Base-by-base conservation (phyloP, 1,140 invertebrate genomes). In the Ericerus pela region DNA sequence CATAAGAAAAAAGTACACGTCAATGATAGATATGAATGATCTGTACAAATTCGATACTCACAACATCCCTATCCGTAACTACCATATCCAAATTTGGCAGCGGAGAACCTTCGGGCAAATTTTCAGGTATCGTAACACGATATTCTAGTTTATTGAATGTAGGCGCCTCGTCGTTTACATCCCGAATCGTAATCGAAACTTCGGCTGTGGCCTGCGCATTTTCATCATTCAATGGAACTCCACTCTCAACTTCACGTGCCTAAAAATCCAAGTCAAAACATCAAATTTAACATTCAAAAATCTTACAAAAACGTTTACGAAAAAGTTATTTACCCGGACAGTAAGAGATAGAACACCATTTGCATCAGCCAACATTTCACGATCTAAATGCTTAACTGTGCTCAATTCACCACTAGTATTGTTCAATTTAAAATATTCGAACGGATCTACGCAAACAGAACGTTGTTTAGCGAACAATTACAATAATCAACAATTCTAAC, bases 111-210 rank as follows among this genome's bases (percentile, higher is more conserved):
- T 81, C 73, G 0, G 82, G 78, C 2, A 88, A 79, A 63, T 88
- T 89, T 67, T 94, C 89, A 0, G 81, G 78, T 56, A 92, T 79
- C 41, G 79, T 78, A 6, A 89, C 83, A 36, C 72, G 76, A 68
- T 89, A 92, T 65, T 91, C 87, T 30, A 80, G 75, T 33, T 76
- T 73, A 70, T 86, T 86, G 68, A 89, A 89, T 14, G 73, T 71
- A 0, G 93, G 94, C 0, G 90, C 80, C 62, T 90, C 88, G 68
- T 98, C 93, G 70, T 96, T 96, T 0, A 95, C 88, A 70, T 95
- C 92, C 64, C 80, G 79, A 59, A 95, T 85, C 22, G 84, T 89
- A 12, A 96, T 79, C 0, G 79, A 88, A 10, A 87, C 81, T 37
- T 81, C 78, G 1, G 82, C 77, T 8, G 74, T 74, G 2, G 81